phyloP scores from a whole-genome alignment of 1,140 invertebrate species.

The Calliopsis andreniformis region DNA sequence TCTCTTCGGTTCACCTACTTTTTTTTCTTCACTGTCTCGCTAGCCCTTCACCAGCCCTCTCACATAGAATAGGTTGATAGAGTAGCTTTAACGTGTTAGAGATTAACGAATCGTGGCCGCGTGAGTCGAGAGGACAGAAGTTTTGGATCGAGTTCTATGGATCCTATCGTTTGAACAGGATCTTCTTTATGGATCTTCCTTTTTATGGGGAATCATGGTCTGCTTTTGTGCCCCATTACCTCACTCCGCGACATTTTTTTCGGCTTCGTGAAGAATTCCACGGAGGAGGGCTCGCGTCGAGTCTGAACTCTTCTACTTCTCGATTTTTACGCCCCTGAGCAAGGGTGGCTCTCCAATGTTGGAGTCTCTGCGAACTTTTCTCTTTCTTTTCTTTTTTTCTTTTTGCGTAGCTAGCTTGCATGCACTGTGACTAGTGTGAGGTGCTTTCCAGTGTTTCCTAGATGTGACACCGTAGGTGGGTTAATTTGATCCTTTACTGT shows the following conservation, averaged over 20 bases:
- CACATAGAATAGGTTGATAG: slow-evolving; percentile 64
- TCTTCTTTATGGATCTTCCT: slow-evolving; percentile 17
- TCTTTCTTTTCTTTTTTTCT: slow-evolving; percentile 56
- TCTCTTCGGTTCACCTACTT: slow-evolving; percentile 19
- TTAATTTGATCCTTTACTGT: slow-evolving; percentile 14
- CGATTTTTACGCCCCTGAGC: slow-evolving; percentile 42
- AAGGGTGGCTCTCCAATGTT: slow-evolving; percentile 56
- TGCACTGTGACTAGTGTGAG: slow-evolving; percentile 49
- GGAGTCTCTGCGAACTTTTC: slow-evolving; percentile 57
- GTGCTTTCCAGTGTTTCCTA: slow-evolving; percentile 46
- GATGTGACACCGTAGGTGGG: slow-evolving; percentile 22
- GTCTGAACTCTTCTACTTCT: slow-evolving; percentile 30
- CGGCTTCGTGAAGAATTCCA: not conserved
- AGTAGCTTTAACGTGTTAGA: slow-evolving; percentile 61
- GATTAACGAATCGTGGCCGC: slow-evolving; percentile 53
- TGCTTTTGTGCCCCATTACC: slow-evolving; percentile 11
- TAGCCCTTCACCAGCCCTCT: slow-evolving; percentile 62
- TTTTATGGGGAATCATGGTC: slow-evolving; percentile 16
- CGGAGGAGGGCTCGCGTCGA: not conserved
- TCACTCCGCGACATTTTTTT: not conserved
- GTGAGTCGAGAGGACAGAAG: slow-evolving; percentile 53
- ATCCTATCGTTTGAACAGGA: slow-evolving; percentile 4
- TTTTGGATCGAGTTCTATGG: slow-evolving; percentile 24
- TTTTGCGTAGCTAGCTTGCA: slow-evolving; percentile 61
- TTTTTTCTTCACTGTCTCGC: slow-evolving; percentile 49